Percentiles rank a stretch among this genome's conserved stretches.
Evolutionary conservation across 2,888 invertebrate genomes (phyloP).

Genomic region (Hypsopygia costalis): DNA sequence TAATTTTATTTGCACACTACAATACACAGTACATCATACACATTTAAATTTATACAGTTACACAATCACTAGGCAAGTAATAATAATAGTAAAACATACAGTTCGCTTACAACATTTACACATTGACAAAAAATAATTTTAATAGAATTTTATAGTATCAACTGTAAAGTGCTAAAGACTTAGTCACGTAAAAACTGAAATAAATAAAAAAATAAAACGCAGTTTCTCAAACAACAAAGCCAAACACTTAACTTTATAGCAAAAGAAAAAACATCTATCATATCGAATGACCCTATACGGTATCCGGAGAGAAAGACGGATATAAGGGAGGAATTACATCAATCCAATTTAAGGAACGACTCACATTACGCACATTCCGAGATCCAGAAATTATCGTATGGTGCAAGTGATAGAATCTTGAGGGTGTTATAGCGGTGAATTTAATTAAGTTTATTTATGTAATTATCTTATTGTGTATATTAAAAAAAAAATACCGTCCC

Average conservation of each 20-base stretch:
- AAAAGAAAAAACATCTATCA: conserved; percentile 39
- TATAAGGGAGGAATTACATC: conserved; percentile 61
- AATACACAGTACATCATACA: no score
- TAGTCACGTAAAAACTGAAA: conserved; percentile 9
- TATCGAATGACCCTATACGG: conserved; percentile 37
- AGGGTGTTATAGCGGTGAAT: conserved; percentile 2
- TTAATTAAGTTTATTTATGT: no score
- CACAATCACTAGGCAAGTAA: no score
- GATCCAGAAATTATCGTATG: conserved; percentile 48
- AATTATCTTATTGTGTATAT: no score
- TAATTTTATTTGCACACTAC: no score
- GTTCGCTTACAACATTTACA: no score
- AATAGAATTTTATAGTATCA: no score
- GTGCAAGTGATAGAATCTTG: conserved; percentile 15
- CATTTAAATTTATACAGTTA: no score
- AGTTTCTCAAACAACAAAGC: conserved; percentile 24
- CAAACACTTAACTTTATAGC: conserved; percentile 33
- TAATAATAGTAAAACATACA: no score
- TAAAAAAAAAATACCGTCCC: no score
- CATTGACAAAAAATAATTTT: no score
- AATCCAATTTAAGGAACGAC: conserved; percentile 70
- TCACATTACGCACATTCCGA: conserved; percentile 59
- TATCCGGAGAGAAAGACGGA: conserved; percentile 32
- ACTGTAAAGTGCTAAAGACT: no score
- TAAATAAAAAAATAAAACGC: conserved; percentile 12